Evolutionary conservation across 1,140 invertebrate species (phyloP), one percentile per base, ranked within the genome.

Genomic region (Acyrthosiphon pisum): DNA sequence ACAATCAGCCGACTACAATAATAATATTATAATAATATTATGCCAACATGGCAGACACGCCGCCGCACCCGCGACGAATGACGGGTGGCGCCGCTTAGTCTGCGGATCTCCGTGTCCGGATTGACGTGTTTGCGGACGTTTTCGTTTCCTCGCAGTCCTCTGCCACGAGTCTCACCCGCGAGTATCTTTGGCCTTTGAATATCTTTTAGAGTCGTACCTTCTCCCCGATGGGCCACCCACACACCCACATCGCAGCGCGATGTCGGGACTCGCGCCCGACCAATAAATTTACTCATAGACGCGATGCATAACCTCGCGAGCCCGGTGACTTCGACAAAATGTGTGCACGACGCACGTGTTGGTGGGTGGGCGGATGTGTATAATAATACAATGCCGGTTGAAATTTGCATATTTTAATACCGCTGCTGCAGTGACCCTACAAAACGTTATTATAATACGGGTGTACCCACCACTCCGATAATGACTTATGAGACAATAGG

Each of bases 171-270:
- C 22, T 11, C 83, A 7, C 22, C 37, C 41, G 60, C 41, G 41
- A 41, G 41, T 46, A 46, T 86, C 44, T 86, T 86, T 86, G 84
- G 46, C n/a, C n/a, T n/a, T n/a, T n/a, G n/a, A n/a, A n/a, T 86
- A 86, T 46, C 30, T 46, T 86, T 46, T 86, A 86, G 44, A 86
- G 9, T 23, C 44, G 4, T 86, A 26, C 48, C 14, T 14, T 46
- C 6, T 14, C 30, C 60, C 30, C 3, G 4, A 14, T 14, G 3
- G 30, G 11, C 4, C 30, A n/a, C 18, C 18, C 60, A 6, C 60
- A 14, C 30, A 20, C 37, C 20, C 37, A 84, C 35, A 83, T 3
- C 22, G 6, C 35, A 1, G 50, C 4, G 3, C 87, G 87, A 60
- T 18, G 2, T 48, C 20, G 35, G 22, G 23, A 23, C 8, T 68